Evolutionary conservation across 2,888 invertebrate species (phyloP).

Genomic region (Anoplius nigerrimus): DNA sequence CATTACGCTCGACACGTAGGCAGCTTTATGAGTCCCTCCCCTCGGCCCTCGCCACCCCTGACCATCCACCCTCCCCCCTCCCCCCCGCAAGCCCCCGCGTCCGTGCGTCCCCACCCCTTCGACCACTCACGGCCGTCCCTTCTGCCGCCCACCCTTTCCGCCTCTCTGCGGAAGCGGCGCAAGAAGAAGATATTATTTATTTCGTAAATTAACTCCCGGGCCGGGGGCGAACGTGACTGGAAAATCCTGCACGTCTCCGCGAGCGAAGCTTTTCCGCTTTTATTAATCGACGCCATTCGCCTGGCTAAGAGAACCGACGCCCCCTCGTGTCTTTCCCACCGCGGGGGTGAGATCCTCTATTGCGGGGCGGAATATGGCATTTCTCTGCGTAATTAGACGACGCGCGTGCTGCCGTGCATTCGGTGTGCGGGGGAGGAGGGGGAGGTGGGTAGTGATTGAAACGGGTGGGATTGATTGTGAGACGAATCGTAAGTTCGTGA

Average conservation of each 20-base stretch:
- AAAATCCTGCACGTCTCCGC: constrained; percentile 69
- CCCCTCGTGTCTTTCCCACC: constrained; percentile 40
- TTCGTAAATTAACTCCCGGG: constrained; percentile 74
- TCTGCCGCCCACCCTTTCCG: constrained; percentile 35
- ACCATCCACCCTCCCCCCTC: constrained; percentile 57
- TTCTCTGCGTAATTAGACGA: constrained; percentile 42
- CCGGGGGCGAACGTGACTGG: constrained; percentile 72
- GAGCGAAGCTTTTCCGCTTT: constrained; percentile 69
- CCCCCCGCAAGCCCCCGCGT: too few species aligned
- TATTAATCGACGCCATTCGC: constrained; percentile 72
- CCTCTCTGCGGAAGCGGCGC: constrained; percentile 45
- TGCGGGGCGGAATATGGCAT: neutral
- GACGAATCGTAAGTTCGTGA: too few species aligned
- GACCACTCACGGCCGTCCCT: constrained; percentile 8
- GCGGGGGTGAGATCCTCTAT: too few species aligned
- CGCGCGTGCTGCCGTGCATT: neutral
- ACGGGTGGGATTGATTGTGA: too few species aligned
- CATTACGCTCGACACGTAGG: constrained; percentile 74
- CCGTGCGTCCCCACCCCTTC: constrained; percentile 22
- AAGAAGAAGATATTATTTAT: constrained; percentile 74
- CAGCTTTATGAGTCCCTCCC: constrained; percentile 69
- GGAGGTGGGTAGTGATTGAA: too few species aligned
- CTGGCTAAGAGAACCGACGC: constrained; percentile 53
- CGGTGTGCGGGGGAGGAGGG: too few species aligned
- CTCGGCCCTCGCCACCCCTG: constrained; percentile 23